A percentile compares a stretch with the other conserved stretches of the same genome.
These are phyloP conservation scores for Leucophenga montana DNA, from an alignment of 2,888 invertebrate genomes.

Conservation along the genomic window DNA sequence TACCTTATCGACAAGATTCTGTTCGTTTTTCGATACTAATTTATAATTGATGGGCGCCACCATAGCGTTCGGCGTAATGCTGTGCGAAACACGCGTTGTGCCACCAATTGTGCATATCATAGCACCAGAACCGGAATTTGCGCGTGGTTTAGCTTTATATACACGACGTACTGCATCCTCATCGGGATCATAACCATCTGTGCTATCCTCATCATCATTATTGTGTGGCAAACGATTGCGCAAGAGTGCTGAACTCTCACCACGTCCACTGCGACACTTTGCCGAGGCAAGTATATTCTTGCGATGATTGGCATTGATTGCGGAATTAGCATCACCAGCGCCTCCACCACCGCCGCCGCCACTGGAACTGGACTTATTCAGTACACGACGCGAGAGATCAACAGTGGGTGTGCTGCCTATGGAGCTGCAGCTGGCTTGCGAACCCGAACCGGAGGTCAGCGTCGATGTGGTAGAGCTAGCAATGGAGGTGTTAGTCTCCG, in stretches of 20 bases:
- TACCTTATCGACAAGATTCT: slow-evolving; percentile 71
- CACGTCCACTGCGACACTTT: slow-evolving; percentile 87
- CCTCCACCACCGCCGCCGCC: background rate
- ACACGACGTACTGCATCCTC: slow-evolving; percentile 72
- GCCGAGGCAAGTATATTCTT: slow-evolving; percentile 91
- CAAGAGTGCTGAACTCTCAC: slow-evolving; percentile 81
- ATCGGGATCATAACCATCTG: slow-evolving; percentile 66
- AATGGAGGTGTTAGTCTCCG: slow-evolving; percentile 82
- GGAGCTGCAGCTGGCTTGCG: slow-evolving; percentile 81
- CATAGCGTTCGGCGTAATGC: slow-evolving; percentile 37
- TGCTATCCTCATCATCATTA: slow-evolving; percentile 76
- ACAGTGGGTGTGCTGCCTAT: slow-evolving; percentile 79
- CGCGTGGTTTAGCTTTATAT: slow-evolving; percentile 72
- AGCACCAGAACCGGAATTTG: slow-evolving; percentile 31
- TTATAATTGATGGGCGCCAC: slow-evolving; percentile 66
- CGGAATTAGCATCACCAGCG: slow-evolving; percentile 59
- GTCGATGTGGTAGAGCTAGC: slow-evolving; percentile 82
- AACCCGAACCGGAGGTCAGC: slow-evolving; percentile 83
- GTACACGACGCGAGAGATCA: slow-evolving; percentile 79
- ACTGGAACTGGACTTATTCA: slow-evolving; percentile 75
- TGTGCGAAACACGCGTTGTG: slow-evolving; percentile 52
- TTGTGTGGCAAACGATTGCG: slow-evolving; percentile 76
- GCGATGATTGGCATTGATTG: slow-evolving; percentile 76
- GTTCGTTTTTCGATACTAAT: slow-evolving; percentile 59
- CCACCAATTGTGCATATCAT: slow-evolving; percentile 36